These are phyloP conservation scores for Ciconia nigra DNA, from an alignment of 2,797 vertebrate genomes.

Conservation along the genomic window DNA sequence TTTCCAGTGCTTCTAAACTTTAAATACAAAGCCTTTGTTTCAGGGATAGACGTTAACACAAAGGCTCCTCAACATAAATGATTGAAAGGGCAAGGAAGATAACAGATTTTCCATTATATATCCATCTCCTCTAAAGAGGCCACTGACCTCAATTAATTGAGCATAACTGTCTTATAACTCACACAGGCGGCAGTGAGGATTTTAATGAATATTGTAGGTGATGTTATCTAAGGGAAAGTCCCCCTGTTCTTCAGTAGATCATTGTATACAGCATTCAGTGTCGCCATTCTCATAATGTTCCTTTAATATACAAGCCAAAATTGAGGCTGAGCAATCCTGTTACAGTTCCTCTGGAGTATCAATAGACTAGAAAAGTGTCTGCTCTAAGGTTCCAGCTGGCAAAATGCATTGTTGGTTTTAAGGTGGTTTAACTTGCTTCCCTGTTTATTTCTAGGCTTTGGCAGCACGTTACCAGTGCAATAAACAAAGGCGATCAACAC, in stretches of 20 bases:
- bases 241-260: background rate
- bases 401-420: background rate
- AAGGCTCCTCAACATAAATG: background rate
- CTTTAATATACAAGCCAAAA: background rate
- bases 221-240: background rate
- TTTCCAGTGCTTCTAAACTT: background rate
- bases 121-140: background rate
- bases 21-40: background rate
- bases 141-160: background rate
- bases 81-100: background rate
- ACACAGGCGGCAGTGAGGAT: background rate
- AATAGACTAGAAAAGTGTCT: background rate
- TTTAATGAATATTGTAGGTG: background rate
- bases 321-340: background rate
- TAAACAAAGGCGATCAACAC: conserved; percentile 87
- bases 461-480: conserved; percentile 91
- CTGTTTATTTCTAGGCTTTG: conserved; percentile 81
- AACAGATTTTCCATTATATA: background rate
- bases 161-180: background rate
- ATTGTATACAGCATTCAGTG: background rate
- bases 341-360: background rate
- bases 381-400: background rate
- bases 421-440: background rate
- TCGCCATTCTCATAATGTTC: background rate
- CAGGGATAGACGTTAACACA: background rate